Evolutionary conservation across 1,140 invertebrate species (phyloP), one percentile per base, ranked within the genome.

Genomic region (Penaeus vannamei): DNA sequence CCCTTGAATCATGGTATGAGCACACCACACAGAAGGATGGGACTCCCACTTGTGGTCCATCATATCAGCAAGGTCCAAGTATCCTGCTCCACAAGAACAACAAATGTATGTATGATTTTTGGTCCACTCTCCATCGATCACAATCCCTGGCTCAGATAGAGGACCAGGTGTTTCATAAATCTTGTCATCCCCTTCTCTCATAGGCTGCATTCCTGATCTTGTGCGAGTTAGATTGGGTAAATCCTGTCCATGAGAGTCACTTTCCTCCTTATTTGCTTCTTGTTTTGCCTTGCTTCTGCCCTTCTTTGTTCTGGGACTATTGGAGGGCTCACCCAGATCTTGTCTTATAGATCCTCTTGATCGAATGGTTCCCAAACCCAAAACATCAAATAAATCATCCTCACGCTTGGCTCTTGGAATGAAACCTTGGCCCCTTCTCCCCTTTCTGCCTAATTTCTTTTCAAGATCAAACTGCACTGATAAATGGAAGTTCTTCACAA

Each of bases 11-110:
- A 90, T 91, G 46, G 90, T 91, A 77, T 91, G 90, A 23, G 90
- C 90, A 77, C 90, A 91, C 85, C 89, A 88, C 17, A 91, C 90
- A 2, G 88, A 61, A 14, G 90, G 83, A 66, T 91, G 90, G 32
- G 76, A 81, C 46, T 90, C 90, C 90, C 90, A 91, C 53, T 91
- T 91, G 61, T 91, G 90, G 64, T 91, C 90, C 90, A 91, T 91
- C 19, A 91, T 90, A 36, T 91, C 90, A n/a, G 90, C 88, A 46
- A 91, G 83, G 61, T 91, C 83, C 46, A 85, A 80, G 66, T 84
- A 90, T 32, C 82, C 86, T 3, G 89, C 85, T 60, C 90, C 90
- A 69, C 90, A 91, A 32, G 88, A 79, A 76, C 90, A 91, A 42
- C 90, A 91, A 1, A 91, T 77, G 62, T 87, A 91, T 1, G 85